Percentiles rank a stretch among this genome's conserved stretches.
Evolutionary conservation across 2,113 vertebrate genomes (phyloP).

Genomic region (Halcyon senegalensis): DNA sequence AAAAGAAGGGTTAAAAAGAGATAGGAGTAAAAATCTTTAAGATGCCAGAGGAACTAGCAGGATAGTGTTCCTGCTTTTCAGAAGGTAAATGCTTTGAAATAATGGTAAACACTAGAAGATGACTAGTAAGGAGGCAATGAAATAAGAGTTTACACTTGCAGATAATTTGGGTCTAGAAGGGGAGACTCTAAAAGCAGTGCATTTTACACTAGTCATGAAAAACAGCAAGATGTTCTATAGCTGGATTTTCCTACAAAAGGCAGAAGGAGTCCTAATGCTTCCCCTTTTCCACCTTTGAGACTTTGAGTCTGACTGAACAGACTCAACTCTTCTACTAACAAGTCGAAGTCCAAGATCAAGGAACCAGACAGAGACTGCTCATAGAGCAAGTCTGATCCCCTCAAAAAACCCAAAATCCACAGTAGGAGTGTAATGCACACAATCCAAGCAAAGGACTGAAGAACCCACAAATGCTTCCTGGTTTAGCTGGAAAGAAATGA

Average conservation of each 20-base stretch:
- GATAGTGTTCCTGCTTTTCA: neutral
- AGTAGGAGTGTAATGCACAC: accelerated
- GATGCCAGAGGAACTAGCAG: neutral
- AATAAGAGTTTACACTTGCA: neutral
- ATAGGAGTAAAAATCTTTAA: neutral
- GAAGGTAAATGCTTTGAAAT: neutral
- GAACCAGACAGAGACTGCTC: neutral
- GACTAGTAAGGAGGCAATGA: neutral
- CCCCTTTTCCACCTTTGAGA: neutral
- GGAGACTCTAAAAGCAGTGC: neutral
- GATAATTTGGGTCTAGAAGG: neutral
- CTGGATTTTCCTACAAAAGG: neutral
- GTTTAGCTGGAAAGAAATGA: neutral
- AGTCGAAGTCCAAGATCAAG: neutral
- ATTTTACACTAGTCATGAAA: neutral
- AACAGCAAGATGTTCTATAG: neutral
- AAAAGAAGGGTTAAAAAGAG: neutral
- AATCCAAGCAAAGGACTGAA: neutral
- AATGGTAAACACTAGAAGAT: neutral
- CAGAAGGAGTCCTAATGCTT: neutral
- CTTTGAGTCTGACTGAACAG: neutral
- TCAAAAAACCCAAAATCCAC: neutral
- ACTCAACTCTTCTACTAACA: accelerated
- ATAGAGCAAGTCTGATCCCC: neutral
- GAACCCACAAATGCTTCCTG: neutral